Evolutionary conservation across 2,797 vertebrate genomes (phyloP), one percentile per base, ranked within the genome.

Genomic region (Myotis daubentonii): DNA sequence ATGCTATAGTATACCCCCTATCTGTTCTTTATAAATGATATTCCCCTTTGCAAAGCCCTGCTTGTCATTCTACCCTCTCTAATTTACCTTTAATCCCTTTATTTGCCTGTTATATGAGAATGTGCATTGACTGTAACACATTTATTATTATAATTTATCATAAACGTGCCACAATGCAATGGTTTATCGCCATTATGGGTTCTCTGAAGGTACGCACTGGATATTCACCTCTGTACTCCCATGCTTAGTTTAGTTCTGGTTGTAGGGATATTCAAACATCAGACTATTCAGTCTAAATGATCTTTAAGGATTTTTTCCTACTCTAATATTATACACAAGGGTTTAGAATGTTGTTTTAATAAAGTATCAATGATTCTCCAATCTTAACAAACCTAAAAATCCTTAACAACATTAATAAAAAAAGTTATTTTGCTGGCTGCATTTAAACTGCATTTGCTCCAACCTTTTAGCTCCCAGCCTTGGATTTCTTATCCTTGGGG

Each of bases 401-500:
- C 13, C 11, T 78, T 87, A 83, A 79, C 0, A 81, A 10, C 4
- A 33, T 25, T 83, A 87, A 72, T 5, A 1, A 1, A 16, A 38
- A 25, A 74, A 95, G 57, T 65, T 65, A 13, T 22, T 95, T 83
- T 6, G 20, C 84, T 88, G 95, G 3, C 0, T 15, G 1, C 3
- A 60, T 11, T 85, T 91, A 94, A 88, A 62, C 5, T 87, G 17
- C 41, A 28, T 90, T 94, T 76, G 38, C 28, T 82, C 5, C 20
- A 94, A 55, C 1, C 70, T 84, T 86, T 76, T 41, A 38, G 71
- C 49, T 74, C 17, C 15, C 76, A 72, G 25, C 20, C 11, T 15
- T 90, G 55, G 28, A 23, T 65, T 95, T 96, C 44, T 72, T 57
- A 74, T n/a, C 72, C 44, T 70, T n/a, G 51, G 87, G 82, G 79